A percentile compares a stretch with the other conserved stretches of the same genome.
Evolutionary conservation across 1,140 invertebrate genomes (phyloP).

Genomic region (Amyelois transitella): DNA sequence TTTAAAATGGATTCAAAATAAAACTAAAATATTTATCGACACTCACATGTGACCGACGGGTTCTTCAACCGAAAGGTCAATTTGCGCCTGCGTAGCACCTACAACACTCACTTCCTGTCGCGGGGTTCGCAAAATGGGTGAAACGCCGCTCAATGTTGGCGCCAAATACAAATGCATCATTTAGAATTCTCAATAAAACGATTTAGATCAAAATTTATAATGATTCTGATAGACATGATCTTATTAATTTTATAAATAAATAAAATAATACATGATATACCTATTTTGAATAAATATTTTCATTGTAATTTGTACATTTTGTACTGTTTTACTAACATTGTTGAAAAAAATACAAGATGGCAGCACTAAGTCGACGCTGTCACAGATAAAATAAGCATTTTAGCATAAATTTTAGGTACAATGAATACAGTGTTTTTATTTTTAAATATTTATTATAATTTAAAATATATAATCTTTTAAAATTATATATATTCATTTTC

Average conservation of each 20-base stretch:
- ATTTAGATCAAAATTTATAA: background rate
- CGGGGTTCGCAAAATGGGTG: slow-evolving; percentile 66
- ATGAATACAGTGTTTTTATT: background rate
- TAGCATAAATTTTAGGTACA: too few species aligned
- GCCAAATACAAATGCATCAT: slow-evolving; percentile 29
- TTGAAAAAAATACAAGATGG: background rate
- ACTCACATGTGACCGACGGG: slow-evolving; percentile 76
- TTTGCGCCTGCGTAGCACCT: slow-evolving; percentile 75
- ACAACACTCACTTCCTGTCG: slow-evolving; percentile 72
- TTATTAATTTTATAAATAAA: too few species aligned
- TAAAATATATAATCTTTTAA: background rate
- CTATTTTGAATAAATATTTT: background rate
- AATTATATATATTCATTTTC: background rate
- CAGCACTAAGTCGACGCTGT: background rate
- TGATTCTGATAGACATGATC: too few species aligned
- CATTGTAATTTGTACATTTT: background rate
- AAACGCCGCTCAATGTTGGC: slow-evolving; percentile 44
- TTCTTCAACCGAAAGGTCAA: slow-evolving; percentile 75
- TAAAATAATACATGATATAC: too few species aligned
- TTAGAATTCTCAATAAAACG: background rate
- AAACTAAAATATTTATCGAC: slow-evolving; percentile 74
- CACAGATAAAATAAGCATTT: slow-evolving; percentile 1
- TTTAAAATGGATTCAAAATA: slow-evolving; percentile 60
- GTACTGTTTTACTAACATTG: slow-evolving; percentile 9
- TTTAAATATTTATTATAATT: background rate